Conservation (phyloP, 2,113 vertebrate genomes). For the Poecile atricapillus region DNA sequence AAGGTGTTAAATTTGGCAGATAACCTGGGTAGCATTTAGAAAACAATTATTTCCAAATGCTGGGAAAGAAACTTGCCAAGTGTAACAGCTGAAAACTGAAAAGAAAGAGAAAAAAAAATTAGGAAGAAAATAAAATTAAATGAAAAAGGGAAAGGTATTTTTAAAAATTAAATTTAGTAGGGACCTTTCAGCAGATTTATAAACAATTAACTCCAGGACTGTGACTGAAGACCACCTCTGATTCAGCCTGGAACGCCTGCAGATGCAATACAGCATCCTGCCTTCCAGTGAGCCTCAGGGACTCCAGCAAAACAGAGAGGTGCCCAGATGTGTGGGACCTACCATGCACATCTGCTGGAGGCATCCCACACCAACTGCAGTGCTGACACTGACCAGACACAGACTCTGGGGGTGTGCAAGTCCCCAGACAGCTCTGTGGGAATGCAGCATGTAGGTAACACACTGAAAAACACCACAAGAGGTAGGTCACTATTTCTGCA, state of each 20-base stretch:
- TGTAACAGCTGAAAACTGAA: constrained; percentile 3
- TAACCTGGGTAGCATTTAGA: constrained; percentile 23
- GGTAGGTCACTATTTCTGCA: background rate
- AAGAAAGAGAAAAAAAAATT: background rate
- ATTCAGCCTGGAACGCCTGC: background rate
- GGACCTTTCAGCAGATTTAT: constrained; percentile 35
- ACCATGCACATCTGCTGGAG: background rate
- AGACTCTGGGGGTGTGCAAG: background rate
- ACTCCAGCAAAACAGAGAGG: background rate
- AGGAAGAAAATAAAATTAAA: constrained; percentile 14
- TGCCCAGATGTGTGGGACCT: background rate
- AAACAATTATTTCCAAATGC: constrained; percentile 65
- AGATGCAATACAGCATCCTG: background rate
- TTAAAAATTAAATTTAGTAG: background rate
- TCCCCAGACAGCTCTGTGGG: background rate
- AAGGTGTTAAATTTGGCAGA: constrained; percentile 57
- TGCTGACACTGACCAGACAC: background rate
- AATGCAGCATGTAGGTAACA: background rate
- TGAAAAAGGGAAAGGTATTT: background rate
- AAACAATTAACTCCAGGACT: background rate
- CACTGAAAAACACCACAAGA: background rate
- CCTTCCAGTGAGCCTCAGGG: background rate
- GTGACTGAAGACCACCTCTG: background rate
- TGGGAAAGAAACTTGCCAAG: constrained; percentile 37
- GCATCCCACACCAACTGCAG: background rate